Base-by-base conservation (phyloP, 30 jellyfish, hydroid and myxozoan genomes). In the Turritopsis dohrnii region DNA sequence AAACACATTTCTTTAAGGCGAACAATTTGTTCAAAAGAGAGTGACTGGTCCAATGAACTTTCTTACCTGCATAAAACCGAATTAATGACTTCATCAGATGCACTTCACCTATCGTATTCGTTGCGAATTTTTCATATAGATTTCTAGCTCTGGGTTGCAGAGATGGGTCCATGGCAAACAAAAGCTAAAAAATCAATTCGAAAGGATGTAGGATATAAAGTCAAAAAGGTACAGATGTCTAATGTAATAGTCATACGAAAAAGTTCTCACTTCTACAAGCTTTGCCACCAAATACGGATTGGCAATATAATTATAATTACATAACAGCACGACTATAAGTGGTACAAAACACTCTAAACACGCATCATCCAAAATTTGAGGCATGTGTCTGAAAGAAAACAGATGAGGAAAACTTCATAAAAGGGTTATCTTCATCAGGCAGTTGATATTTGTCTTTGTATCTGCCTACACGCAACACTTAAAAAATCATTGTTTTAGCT, bases 241-340 rank as follows among this genome's bases (percentile, higher is more conserved):
- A n/a, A n/a, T n/a, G n/a, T n/a, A n/a, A n/a, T n/a, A n/a, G n/a
- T n/a, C n/a, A n/a, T n/a, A n/a, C n/a, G n/a, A n/a, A n/a, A n/a
- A 1, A 52, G 24, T 84, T 22, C 85, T 16, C 69, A 92, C 97
- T 94, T 92, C 97, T 17, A 92, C 95, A 13, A 92, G 85, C 54
- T 92, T 88, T 1, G 97, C 97, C 27, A 90, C 97, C 52, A 92
- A 88, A 74, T 92, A 92, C 21, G 97, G 97, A 54, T 92, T 92
- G 85, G 97, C 97, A 28, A 92, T 88, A 80, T 92, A 92, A 65
- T 87, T 84, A 79, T 92, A 84, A 71, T 85, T 92, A 88, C 96
- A 88, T 71, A 92, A 71, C 72, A 92, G 86, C 19, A 87, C 87
- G 29, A 92, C 88, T 26, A 92, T 86, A 29, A 92, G 86, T 7